A percentile compares a stretch with the other conserved stretches of the same genome.
Conservation (phyloP, 2,888 invertebrate genomes). For the Rhamphomyia laevipes region DNA sequence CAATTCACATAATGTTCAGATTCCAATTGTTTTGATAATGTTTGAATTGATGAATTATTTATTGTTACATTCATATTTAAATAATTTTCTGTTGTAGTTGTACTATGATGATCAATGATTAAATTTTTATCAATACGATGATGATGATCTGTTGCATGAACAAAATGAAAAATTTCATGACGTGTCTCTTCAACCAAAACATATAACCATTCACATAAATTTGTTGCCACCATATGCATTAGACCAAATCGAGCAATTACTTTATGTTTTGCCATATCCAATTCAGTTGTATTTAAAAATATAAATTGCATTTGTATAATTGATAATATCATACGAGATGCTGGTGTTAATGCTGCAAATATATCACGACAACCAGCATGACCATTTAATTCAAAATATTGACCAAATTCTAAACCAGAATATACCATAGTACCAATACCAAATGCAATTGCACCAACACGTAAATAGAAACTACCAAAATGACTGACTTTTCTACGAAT, state of each 20-base stretch:
- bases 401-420: slow-evolving; percentile 58
- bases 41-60: not conserved
- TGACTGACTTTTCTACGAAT: slow-evolving; percentile 39
- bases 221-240: slow-evolving; percentile 85
- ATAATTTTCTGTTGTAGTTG: slow-evolving; percentile 10
- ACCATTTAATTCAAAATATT: slow-evolving; percentile 59
- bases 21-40: not conserved
- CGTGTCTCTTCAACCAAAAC: slow-evolving; percentile 80
- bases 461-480: slow-evolving; percentile 77
- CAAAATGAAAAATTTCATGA: slow-evolving; percentile 69
- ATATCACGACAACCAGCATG: slow-evolving; percentile 49
- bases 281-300: slow-evolving; percentile 74
- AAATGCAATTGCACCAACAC: slow-evolving; percentile 60
- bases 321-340: slow-evolving; percentile 69
- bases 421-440: slow-evolving; percentile 58
- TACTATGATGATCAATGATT: not conserved
- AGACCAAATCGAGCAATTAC: slow-evolving; percentile 75
- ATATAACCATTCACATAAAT: slow-evolving; percentile 85
- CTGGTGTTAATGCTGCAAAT: slow-evolving; percentile 64
- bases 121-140: not conserved
- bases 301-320: slow-evolving; percentile 89
- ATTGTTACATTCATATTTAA: not conserved
- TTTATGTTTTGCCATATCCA: slow-evolving; percentile 52
- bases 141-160: slow-evolving; percentile 29
- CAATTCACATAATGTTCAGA: slow-evolving; percentile 31